phyloP scores from a whole-genome alignment of 2,797 vertebrate genomes.

The Clarias platycephalus region DNA sequence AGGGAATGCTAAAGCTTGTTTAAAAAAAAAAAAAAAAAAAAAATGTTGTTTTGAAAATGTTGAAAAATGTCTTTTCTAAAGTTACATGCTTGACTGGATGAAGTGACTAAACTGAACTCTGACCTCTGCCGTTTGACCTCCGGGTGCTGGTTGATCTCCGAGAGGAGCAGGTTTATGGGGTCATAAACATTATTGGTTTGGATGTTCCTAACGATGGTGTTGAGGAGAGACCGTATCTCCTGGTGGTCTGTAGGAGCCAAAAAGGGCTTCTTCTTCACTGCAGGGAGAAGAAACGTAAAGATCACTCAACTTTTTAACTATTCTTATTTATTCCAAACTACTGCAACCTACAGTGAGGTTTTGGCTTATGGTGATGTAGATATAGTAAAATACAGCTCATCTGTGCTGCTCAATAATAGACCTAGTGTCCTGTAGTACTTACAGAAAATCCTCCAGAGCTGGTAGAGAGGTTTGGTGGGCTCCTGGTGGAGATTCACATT shows the following conservation, averaged over 20 bases:
- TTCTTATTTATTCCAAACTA: not conserved
- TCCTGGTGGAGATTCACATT: slow-evolving; percentile 95
- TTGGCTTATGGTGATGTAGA: not conserved
- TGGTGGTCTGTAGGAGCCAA: slow-evolving; percentile 81
- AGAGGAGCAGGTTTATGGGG: slow-evolving; percentile 85
- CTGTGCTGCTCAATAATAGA: not conserved
- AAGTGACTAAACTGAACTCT: slow-evolving; percentile 32
- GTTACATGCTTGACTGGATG: not conserved
- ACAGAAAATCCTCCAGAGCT: slow-evolving; percentile 90
- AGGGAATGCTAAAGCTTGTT: too few relatives aligned
- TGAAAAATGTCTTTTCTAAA: too few relatives aligned
- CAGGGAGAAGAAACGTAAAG: not conserved
- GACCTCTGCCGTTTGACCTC: slow-evolving; percentile 87
- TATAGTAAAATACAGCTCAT: not conserved
- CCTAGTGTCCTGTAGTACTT: slow-evolving; percentile 66
- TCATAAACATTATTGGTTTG: slow-evolving; percentile 90
- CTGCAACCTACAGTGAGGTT: not conserved
- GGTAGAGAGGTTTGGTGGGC: slow-evolving; percentile 86
- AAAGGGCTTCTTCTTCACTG: slow-evolving; percentile 82
- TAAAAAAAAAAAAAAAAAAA: too few relatives aligned
- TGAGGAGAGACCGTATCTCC: slow-evolving; percentile 82
- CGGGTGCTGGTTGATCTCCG: slow-evolving; percentile 74
- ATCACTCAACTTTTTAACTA: not conserved
- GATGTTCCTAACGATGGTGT: slow-evolving; percentile 87
- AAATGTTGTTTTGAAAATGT: too few relatives aligned